Evolutionary conservation across 2,888 invertebrate species (phyloP).

Genomic region (Pyrrhosoma nymphula): DNA sequence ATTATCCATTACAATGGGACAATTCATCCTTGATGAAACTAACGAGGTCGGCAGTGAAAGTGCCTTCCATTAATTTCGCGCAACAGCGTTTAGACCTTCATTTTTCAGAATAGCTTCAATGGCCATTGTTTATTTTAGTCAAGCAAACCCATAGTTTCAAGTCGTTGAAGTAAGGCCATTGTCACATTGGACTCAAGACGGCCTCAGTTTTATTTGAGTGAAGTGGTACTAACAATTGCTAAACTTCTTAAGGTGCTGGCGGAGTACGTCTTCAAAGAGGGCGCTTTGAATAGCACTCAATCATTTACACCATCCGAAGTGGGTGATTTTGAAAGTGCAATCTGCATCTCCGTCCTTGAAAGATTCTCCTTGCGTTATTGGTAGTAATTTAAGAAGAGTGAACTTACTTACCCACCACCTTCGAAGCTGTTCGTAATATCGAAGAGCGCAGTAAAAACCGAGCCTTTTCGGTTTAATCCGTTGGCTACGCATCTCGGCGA

Average conservation of each 20-base stretch:
- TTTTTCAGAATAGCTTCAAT: not conserved
- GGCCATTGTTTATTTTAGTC: not conserved
- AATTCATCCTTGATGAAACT: not conserved
- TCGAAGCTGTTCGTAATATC: not conserved
- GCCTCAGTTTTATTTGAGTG: no score
- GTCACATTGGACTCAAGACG: no score
- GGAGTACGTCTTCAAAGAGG: not conserved
- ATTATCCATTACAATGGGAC: not conserved
- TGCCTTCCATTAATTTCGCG: not conserved
- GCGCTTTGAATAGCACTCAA: no score
- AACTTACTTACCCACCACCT: not conserved
- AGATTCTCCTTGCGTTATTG: no score
- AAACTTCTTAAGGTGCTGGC: no score
- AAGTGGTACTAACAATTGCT: no score
- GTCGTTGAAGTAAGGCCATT: not conserved
- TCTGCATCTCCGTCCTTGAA: no score
- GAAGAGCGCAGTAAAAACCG: not conserved
- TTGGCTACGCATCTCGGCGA: not conserved
- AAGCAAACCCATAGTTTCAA: not conserved
- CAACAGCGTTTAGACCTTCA: not conserved
- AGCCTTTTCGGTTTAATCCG: not conserved
- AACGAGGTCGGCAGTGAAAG: not conserved
- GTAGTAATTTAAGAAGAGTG: not conserved
- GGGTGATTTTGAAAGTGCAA: not conserved
- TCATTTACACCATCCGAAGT: not conserved